phyloP scores from a whole-genome alignment of 2,113 vertebrate genomes.

The Pteronura brasiliensis region DNA sequence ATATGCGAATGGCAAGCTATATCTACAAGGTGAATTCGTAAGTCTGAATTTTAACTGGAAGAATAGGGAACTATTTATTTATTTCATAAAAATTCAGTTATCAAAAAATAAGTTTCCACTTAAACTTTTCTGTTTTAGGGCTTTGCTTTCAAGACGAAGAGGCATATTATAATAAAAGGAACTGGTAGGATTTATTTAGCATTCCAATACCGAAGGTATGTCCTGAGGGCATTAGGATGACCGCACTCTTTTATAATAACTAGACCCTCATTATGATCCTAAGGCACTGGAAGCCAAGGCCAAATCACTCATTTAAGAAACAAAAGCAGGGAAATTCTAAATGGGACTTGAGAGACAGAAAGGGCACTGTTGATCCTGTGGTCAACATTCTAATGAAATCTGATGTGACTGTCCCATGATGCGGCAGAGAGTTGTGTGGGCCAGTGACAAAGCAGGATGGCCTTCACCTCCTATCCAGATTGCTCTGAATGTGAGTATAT shows the following conservation, averaged over 20 bases:
- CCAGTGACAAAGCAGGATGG: background rate
- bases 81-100: background rate
- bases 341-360: background rate
- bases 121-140: background rate
- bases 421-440: background rate
- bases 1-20: background rate
- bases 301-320: background rate
- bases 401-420: background rate
- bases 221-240: background rate
- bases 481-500: background rate
- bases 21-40: background rate
- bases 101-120: background rate
- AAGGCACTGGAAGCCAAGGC: background rate
- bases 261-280: background rate
- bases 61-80: background rate
- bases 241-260: background rate
- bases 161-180: background rate
- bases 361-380: background rate
- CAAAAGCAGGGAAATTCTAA: background rate
- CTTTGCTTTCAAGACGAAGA: conserved; percentile 30
- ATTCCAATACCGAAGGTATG: background rate
- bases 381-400: background rate
- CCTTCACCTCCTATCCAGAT: background rate
- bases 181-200: background rate
- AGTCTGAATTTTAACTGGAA: conserved; percentile 16